Evolutionary conservation across 2,888 invertebrate genomes (phyloP), one percentile per base, ranked within the genome.

Genomic region (Odontocolon sp.): DNA sequence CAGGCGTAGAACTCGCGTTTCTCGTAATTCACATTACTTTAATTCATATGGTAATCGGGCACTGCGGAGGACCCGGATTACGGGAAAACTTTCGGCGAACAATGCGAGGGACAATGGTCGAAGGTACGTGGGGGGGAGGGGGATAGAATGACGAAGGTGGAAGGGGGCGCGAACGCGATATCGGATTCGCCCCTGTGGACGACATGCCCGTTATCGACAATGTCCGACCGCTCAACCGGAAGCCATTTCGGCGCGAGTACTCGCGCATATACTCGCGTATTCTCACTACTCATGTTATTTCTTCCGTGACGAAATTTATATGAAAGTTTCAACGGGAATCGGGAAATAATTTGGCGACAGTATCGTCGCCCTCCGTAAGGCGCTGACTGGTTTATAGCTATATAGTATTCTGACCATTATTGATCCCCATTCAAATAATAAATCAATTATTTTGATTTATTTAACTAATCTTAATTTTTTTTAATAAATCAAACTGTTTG

Each of bases 41-140:
- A 94, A 95, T 95, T 95, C 94, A 94, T 94, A 95, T 95, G 95
- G 94, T 94, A 95, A 94, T 94, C 92, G 93, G 92, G 91, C 76
- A 81, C 79, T 81, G 80, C 74, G 79, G 74, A 82, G 84, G 83
- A 74, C n/a, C 80, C 82, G 83, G 83, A 83, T 84, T 84, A 84
- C 81, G 79, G 84, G 85, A 87, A 88, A 90, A 89, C 87, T 89
- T 89, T 89, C 78, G 82, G 84, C 71, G 64, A 83, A 88, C 89
- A 89, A 89, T 89, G 84, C 86, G 83, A 84, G 84, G 86, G 85
- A 87, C 87, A 87, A 87, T 85, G 85, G 83, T 74, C 73, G 40
- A 78, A 81, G 83, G 80, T 83, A 81, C 82, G 77, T 11, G n/a
- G 54, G 40, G 54, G 8, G 11, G 54, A 14, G 47, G 63, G 45